Conservation (phyloP, 2,797 vertebrate genomes). For the Sphenodon punctatus region DNA sequence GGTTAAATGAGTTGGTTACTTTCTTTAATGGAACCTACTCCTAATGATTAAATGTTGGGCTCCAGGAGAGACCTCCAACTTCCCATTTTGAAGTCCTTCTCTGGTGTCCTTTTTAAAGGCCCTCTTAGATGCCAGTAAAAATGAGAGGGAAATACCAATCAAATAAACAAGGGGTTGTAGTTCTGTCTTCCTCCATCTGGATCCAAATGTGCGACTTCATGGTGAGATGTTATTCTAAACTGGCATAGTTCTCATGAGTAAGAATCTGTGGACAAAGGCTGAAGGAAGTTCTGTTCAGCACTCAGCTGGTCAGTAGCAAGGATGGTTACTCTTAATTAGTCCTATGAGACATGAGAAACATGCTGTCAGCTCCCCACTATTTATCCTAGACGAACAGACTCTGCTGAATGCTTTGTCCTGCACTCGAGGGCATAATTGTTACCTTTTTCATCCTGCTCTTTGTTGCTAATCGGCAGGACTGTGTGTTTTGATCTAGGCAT, state of each 20-base stretch:
- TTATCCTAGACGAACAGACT: conserved; percentile 32
- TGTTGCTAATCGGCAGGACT: neutral
- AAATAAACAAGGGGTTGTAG: neutral
- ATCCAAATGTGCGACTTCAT: neutral
- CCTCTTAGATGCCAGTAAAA: too few relatives aligned
- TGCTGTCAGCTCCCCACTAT: conserved; percentile 27
- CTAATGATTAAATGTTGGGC: neutral
- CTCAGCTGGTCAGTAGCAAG: conserved; percentile 24
- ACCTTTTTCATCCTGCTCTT: conserved; percentile 11
- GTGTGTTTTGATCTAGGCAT: neutral
- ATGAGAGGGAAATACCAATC: neutral
- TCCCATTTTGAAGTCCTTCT: neutral
- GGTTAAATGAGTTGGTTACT: neutral
- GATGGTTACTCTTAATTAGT: conserved; percentile 48
- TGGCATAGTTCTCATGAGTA: neutral
- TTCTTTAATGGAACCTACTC: neutral
- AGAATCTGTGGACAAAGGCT: neutral
- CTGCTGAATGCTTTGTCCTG: neutral
- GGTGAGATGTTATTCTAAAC: neutral
- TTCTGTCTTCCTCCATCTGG: neutral
- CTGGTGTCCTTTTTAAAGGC: neutral
- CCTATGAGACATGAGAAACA: conserved; percentile 31
- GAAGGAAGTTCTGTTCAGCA: conserved; percentile 8
- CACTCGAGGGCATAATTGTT: conserved; percentile 29
- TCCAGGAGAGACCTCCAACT: neutral